These are phyloP conservation scores for Drosophila sucinea DNA, from an alignment of 1,140 invertebrate genomes.

Conservation along the genomic window DNA sequence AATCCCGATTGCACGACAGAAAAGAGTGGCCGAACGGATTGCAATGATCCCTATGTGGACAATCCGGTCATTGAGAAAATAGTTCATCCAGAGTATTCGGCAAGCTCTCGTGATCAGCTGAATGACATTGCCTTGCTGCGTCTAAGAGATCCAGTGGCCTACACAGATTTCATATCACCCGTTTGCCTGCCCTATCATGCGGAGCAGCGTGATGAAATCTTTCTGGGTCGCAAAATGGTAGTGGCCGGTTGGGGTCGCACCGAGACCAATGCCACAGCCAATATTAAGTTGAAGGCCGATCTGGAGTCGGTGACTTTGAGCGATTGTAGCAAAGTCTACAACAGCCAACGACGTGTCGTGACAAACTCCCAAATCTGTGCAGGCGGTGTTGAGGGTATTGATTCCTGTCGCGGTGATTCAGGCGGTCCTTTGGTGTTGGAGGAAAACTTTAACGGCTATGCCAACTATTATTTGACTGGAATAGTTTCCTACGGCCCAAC, in stretches of 20 bases:
- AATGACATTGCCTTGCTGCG: conserved; percentile 89
- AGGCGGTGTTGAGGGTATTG: conserved; percentile 86
- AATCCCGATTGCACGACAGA: conserved; percentile 85
- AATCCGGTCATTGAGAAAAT: conserved; percentile 85
- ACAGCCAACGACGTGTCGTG: conserved; percentile 45
- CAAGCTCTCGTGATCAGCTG: conserved; percentile 83
- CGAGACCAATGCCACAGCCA: conserved; percentile 83
- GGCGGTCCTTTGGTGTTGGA: conserved; percentile 84
- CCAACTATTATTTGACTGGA: conserved; percentile 84
- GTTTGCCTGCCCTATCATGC: conserved; percentile 88
- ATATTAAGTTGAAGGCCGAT: conserved; percentile 63
- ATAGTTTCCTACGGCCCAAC: conserved; percentile 91
- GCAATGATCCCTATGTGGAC: conserved; percentile 84
- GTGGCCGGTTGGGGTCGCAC: conserved; percentile 94
- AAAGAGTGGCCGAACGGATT: conserved; percentile 69
- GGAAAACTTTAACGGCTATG: conserved; percentile 41
- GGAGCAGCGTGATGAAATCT: conserved; percentile 77
- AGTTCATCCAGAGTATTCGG: conserved; percentile 86
- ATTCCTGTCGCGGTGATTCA: conserved; percentile 85
- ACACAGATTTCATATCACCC: conserved; percentile 86
- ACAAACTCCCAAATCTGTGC: conserved; percentile 85
- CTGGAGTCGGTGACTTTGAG: conserved; percentile 41
- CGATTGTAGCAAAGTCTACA: conserved; percentile 54
- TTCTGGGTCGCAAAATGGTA: conserved; percentile 84
- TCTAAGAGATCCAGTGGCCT: conserved; percentile 84